A percentile compares a stretch with the other conserved stretches of the same genome.
Conservation (phyloP, 2,797 vertebrate species). For the Myotis daubentonii region DNA sequence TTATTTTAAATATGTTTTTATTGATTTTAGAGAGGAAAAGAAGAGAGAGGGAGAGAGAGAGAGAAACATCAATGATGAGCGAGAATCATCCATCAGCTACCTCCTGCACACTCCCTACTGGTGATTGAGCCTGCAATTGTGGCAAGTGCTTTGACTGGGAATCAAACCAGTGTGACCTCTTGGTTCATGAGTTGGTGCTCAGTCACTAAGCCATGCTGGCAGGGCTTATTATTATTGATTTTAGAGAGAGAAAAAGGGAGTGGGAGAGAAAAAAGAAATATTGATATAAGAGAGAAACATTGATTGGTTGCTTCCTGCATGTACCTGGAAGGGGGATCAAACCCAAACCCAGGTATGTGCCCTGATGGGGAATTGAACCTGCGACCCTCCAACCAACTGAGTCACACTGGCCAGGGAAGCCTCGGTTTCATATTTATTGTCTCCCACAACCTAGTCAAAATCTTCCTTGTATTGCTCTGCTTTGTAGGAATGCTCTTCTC, state of each 20-base stretch:
- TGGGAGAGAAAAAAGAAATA: background rate
- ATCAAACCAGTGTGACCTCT: too few relatives aligned
- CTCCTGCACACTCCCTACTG: background rate
- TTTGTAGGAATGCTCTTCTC: background rate
- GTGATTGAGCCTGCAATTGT: too few relatives aligned
- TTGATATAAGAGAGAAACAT: background rate
- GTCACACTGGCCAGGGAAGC: background rate
- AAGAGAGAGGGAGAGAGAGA: background rate
- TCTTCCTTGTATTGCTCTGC: background rate
- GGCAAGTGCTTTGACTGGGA: too few relatives aligned
- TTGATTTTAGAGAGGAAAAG: background rate
- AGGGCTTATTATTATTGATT: background rate
- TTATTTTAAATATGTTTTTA: background rate
- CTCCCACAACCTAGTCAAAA: background rate
- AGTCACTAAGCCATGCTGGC: too few relatives aligned
- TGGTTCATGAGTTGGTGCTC: too few relatives aligned
- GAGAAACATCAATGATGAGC: background rate
- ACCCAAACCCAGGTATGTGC: background rate
- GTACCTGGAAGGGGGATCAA: background rate
- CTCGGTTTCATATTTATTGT: background rate
- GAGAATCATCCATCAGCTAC: background rate
- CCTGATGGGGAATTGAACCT: background rate
- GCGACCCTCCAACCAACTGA: background rate
- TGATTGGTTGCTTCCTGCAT: background rate
- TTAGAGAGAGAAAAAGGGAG: background rate